Evolutionary conservation across 2,797 vertebrate species (phyloP).

Genomic region (Limnodromus scolopaceus): DNA sequence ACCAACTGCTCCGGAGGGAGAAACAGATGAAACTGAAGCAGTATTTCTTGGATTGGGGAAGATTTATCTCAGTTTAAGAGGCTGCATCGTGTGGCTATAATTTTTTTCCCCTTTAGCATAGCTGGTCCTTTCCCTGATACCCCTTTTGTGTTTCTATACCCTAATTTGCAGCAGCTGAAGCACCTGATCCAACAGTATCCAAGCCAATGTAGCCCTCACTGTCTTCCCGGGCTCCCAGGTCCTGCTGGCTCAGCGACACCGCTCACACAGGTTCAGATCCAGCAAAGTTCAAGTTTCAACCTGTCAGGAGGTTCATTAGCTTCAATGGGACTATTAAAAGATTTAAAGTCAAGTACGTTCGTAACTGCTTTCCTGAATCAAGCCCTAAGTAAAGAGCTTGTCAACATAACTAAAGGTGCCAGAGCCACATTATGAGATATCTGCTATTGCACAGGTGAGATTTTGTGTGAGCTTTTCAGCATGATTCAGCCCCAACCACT

Average conservation of each 20-base stretch:
- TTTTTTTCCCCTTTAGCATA: background rate
- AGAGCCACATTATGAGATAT: background rate
- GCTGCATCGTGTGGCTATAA: background rate
- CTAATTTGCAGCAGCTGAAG: background rate
- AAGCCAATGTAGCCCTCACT: rapidly evolving
- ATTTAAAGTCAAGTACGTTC: background rate
- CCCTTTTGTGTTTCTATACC: background rate
- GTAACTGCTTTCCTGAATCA: constrained; percentile 30
- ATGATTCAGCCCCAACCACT: background rate
- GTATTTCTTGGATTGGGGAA: background rate
- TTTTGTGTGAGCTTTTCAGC: background rate
- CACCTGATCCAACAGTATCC: background rate
- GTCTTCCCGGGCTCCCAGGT: background rate
- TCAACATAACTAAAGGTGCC: constrained; percentile 38
- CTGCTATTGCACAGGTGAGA: background rate
- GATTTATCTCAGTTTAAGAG: background rate
- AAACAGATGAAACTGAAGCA: background rate
- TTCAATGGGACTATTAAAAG: constrained; percentile 4
- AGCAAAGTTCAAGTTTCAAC: background rate
- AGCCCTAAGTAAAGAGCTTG: constrained; percentile 18
- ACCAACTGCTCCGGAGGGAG: background rate
- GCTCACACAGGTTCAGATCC: background rate
- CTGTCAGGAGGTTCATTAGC: background rate
- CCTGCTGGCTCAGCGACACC: background rate
- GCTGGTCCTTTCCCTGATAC: background rate